Evolutionary conservation across 2,113 vertebrate genomes (phyloP).

Genomic region (Tiliqua scincoides): DNA sequence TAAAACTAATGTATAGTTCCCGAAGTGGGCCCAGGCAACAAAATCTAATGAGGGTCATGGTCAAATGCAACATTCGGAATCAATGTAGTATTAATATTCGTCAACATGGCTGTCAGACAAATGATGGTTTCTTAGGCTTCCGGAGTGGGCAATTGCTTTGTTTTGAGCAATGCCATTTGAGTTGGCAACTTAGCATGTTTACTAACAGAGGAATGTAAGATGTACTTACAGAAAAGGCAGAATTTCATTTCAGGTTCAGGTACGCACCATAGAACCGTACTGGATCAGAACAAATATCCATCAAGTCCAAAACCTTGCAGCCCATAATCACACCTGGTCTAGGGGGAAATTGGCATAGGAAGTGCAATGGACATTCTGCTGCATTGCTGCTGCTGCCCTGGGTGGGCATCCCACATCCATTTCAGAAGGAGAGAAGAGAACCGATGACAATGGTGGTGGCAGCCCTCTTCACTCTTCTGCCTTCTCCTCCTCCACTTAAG

Average conservation of each 20-base stretch:
- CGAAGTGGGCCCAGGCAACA: conserved; percentile 37
- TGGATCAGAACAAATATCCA: too few species aligned
- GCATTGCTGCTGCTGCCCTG: too few species aligned
- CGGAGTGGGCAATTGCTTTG: neutral
- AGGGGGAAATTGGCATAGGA: too few species aligned
- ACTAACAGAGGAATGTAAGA: neutral
- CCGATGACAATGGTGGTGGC: too few species aligned
- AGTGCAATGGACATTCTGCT: too few species aligned
- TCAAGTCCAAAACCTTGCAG: too few species aligned
- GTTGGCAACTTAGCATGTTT: neutral
- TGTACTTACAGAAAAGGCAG: neutral
- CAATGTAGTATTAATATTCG: neutral
- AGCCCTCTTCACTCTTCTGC: too few species aligned
- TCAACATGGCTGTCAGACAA: neutral
- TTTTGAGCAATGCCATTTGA: neutral
- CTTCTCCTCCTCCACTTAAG: too few species aligned
- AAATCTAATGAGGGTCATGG: conserved; percentile 49
- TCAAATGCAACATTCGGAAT: conserved; percentile 40
- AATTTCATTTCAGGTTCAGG: neutral
- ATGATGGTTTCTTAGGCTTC: neutral
- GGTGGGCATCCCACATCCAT: too few species aligned
- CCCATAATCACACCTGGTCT: too few species aligned
- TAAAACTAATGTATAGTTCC: conserved; percentile 59
- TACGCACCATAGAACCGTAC: neutral
- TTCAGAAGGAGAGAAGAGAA: too few species aligned